A percentile compares a stretch with the other conserved stretches of the same genome.
phyloP scores from a whole-genome alignment of 1,140 invertebrate species.

The Hormaphis cornu region DNA sequence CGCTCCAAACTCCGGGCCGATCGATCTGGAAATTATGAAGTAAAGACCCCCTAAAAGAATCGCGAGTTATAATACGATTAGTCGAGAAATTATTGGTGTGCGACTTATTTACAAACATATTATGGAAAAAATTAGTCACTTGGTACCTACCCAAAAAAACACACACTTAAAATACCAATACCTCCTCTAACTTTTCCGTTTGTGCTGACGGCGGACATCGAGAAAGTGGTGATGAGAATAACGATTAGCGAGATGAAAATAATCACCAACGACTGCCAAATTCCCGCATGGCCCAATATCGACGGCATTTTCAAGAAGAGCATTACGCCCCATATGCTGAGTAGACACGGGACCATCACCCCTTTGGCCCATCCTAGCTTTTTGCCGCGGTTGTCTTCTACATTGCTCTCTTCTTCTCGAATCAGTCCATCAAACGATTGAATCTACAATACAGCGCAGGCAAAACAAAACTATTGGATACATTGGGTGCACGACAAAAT shows the following conservation, averaged over 20 bases:
- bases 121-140: too few species aligned
- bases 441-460: not conserved
- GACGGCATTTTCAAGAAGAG: constrained; percentile 74
- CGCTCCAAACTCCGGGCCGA: constrained; percentile 95
- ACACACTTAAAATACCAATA: too few species aligned
- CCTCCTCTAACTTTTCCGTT: constrained; percentile 99
- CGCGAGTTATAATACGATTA: not conserved
- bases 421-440: not conserved
- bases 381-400: constrained; percentile 43
- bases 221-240: constrained; percentile 91
- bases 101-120: too few species aligned
- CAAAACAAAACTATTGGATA: too few species aligned
- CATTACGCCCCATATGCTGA: constrained; percentile 84
- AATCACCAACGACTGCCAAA: constrained; percentile 63
- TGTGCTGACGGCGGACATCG: constrained; percentile 93
- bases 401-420: constrained; percentile 18
- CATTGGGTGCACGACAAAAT: not conserved
- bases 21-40: constrained; percentile 95
- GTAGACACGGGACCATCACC: constrained; percentile 70
- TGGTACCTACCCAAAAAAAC: too few species aligned
- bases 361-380: constrained; percentile 65
- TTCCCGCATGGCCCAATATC: constrained; percentile 72
- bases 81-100: too few species aligned
- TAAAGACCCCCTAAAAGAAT: constrained; percentile 65
- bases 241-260: constrained; percentile 81